Base-by-base conservation (phyloP, 2,888 invertebrate genomes). In the Drosophila kokeensis region DNA sequence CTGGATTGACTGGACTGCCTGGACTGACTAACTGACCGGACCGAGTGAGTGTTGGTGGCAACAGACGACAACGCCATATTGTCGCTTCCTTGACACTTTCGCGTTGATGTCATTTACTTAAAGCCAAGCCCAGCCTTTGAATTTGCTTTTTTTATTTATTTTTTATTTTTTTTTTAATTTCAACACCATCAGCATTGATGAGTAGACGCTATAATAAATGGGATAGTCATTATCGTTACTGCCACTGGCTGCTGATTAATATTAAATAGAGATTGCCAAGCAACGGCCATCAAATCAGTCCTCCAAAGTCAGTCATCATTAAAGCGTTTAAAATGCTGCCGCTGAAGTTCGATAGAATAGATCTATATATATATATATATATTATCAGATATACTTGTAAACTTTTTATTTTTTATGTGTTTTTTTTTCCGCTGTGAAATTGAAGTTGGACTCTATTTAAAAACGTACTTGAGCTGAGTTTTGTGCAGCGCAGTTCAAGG, bases 121-220 rank as follows among this genome's bases (percentile, higher is more conserved):
- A 69, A 75, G 62, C 36, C 66, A 52, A 32, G 32, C 32, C 52
- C 4, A 4, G 40, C 40, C n/a, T n/a, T 40, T 32, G 30, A 32
- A 32, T 32, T 24, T 24, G 34, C 18, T 18, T 27, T 11, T 27
- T 8, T 27, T 18, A 10, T 6, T 18, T 8, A 4, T 27, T 2
- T 7, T 21, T 8, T 7, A 18, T 18, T n/a, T 50, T n/a, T 11
- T 55, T 45, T 45, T 54, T 58, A 54, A 70, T 77, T 65, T 69
- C 53, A 75, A 27, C 50, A 62, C 50, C 73, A 81, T 74, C 74
- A 71, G 75, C 82, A 82, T 73, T 74, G 74, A 81, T 71, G 45
- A 82, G 65, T 52, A 38, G 52, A 54, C 52, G 55, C 30, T 55
- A 68, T 67, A 72, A 71, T 76, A 71, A 34, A 65, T 67, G 76